These are phyloP conservation scores for Nephrotoma guestfalica DNA, from an alignment of 2,888 invertebrate genomes.

Conservation along the genomic window DNA sequence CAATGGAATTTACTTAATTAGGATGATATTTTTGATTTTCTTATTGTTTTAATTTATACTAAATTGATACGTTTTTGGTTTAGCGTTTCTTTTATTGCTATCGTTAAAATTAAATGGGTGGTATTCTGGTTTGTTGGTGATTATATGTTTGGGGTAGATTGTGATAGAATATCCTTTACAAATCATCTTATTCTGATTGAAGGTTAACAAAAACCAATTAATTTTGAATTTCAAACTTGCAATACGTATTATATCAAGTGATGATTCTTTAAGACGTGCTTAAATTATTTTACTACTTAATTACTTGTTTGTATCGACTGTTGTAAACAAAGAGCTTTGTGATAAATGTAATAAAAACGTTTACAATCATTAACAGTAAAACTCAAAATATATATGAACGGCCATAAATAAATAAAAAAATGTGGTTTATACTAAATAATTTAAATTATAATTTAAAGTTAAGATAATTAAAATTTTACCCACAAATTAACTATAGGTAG, in stretches of 20 bases:
- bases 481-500: background rate
- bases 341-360: background rate
- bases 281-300: background rate
- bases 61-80: background rate
- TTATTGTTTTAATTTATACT: background rate
- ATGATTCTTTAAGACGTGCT: background rate
- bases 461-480: background rate
- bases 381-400: no score
- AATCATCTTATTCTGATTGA: background rate
- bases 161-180: background rate
- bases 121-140: background rate
- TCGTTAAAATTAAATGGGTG: background rate
- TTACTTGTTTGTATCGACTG: background rate
- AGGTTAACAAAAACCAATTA: background rate
- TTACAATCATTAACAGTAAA: no score
- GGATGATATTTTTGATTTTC: background rate
- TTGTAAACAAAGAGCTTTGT: background rate
- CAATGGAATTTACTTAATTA: background rate
- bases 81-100: background rate
- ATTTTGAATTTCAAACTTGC: background rate
- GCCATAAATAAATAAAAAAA: no score
- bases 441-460: background rate
- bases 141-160: background rate
- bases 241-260: background rate
- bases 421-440: no score